Evolutionary conservation across 2,113 vertebrate genomes (phyloP).

Genomic region (zebrafish (Danio rerio)): GRCz12tu NC_133192.1:27335001-27335500

Average conservation of each 20-base stretch:
- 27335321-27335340: neutral
- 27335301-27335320: conserved; percentile 2
- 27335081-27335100: neutral
- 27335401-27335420: conserved; percentile 14
- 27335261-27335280: conserved; percentile 32
- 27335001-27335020: neutral
- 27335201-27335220: conserved; percentile 25
- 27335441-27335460: neutral
- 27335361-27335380: conserved; percentile 7
- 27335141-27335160: neutral
- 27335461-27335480: neutral
- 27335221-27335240: conserved; percentile 25
- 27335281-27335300: conserved; percentile 5
- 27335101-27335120: no score
- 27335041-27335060: neutral
- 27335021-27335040: neutral
- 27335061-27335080: neutral
- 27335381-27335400: conserved; percentile 26
- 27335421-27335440: conserved; percentile 1
- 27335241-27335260: conserved; percentile 7
- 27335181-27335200: conserved; percentile 9
- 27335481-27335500: neutral
- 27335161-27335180: neutral
- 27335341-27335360: conserved; percentile 6
- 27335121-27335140: neutral